phyloP scores from a whole-genome alignment of 2,888 invertebrate species.

The Dolomedes plantarius region DNA sequence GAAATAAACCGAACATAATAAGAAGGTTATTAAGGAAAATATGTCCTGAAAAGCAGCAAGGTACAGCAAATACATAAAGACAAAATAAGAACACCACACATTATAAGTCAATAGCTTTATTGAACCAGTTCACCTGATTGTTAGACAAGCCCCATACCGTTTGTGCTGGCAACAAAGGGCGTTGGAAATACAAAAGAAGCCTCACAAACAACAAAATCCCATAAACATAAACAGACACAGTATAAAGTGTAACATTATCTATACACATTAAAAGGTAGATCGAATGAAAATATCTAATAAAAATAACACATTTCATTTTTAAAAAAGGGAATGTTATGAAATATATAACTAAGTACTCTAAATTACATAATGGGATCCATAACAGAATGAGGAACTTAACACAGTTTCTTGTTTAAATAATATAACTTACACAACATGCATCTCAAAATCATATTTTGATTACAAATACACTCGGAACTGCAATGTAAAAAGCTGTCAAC shows the following conservation, averaged over 20 bases:
- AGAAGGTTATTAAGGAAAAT: too few relatives aligned
- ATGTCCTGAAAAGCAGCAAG: too few relatives aligned
- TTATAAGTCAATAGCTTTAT: constrained; percentile 71
- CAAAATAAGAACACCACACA: too few relatives aligned
- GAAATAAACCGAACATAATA: too few relatives aligned
- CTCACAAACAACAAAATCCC: constrained; percentile 1
- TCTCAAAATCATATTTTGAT: neutral
- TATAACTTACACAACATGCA: neutral
- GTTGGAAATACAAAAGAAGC: constrained; percentile 28
- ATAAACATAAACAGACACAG: neutral
- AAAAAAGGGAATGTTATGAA: neutral
- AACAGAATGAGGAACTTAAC: neutral
- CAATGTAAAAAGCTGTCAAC: constrained; percentile 9
- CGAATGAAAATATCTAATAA: neutral
- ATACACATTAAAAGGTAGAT: neutral
- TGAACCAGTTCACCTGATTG: constrained; percentile 71
- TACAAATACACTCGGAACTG: neutral
- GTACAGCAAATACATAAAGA: too few relatives aligned
- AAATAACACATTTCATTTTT: neutral
- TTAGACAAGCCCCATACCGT: constrained; percentile 66
- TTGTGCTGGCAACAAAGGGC: constrained; percentile 70
- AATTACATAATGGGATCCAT: neutral
- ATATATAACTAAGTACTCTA: neutral
- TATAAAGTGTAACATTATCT: neutral
- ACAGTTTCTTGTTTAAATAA: neutral